Percentiles rank a stretch among this genome's conserved stretches.
These are phyloP conservation scores for Sylvia borin DNA, from an alignment of 2,797 vertebrate genomes.

Conservation along the genomic window DNA sequence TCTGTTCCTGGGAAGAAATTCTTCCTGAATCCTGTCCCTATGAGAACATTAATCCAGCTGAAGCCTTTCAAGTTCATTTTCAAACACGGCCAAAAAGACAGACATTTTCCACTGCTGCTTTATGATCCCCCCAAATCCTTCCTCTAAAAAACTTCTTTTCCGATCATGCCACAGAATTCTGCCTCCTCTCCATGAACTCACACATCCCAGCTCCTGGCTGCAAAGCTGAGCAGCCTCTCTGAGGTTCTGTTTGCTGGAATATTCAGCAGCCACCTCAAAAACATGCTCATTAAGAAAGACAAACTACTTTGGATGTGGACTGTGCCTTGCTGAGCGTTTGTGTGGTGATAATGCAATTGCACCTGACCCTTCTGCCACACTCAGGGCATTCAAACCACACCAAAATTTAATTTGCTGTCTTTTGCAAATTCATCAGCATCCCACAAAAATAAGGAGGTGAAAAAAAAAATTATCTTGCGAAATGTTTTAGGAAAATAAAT, in stretches of 20 bases:
- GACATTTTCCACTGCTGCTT: background rate
- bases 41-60: background rate
- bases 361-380: background rate
- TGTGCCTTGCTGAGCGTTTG: background rate
- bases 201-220: background rate
- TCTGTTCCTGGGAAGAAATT: background rate
- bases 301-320: background rate
- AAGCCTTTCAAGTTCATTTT: background rate
- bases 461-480: background rate
- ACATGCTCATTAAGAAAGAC: background rate
- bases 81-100: background rate
- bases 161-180: background rate
- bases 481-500: background rate
- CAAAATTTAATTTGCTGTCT: background rate
- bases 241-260: background rate
- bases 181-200: background rate
- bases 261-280: background rate
- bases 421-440: background rate
- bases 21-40: background rate
- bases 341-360: background rate
- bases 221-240: background rate
- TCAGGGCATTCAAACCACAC: background rate
- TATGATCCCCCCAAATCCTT: accelerated
- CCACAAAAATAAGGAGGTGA: background rate
- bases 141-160: background rate